phyloP scores from a whole-genome alignment of 2,113 vertebrate species.

The Ammodytes marinus region DNA sequence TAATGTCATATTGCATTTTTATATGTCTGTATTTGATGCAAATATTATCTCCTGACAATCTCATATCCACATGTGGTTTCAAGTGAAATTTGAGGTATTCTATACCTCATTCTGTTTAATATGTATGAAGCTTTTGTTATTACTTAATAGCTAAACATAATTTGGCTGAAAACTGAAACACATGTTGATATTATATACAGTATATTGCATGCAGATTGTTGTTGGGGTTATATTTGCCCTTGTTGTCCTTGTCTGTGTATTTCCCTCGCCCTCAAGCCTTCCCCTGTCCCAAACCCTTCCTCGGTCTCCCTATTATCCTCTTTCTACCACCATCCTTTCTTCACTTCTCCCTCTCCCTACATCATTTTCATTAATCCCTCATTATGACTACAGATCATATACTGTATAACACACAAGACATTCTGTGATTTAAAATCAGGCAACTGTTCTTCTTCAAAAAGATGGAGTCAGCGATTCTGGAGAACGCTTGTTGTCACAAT shows the following conservation, averaged over 20 bases:
- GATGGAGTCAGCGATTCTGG: too few relatives aligned
- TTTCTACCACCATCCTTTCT: neutral
- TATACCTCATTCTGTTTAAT: neutral
- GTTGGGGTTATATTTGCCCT: conserved; percentile 52
- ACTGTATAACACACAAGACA: neutral
- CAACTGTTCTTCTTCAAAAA: too few relatives aligned
- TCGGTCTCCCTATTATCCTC: neutral
- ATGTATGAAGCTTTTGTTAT: neutral
- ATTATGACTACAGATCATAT: neutral
- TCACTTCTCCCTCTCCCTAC: neutral
- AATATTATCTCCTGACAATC: conserved; percentile 45
- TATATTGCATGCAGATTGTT: conserved; percentile 44
- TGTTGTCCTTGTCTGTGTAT: conserved; percentile 27
- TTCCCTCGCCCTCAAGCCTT: conserved; percentile 1
- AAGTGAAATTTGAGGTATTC: neutral
- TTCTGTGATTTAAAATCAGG: neutral
- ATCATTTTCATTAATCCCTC: neutral
- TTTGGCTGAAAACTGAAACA: conserved; percentile 22
- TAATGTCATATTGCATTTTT: conserved; percentile 39
- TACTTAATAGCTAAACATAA: neutral
- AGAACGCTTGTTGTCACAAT: too few relatives aligned
- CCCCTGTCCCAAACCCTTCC: neutral
- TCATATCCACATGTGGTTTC: conserved; percentile 53
- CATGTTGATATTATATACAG: conserved; percentile 13
- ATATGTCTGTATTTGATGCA: conserved; percentile 36